These are phyloP conservation scores for Crypturellus tataupa DNA, from an alignment of 2,797 vertebrate genomes.

Conservation along the genomic window DNA sequence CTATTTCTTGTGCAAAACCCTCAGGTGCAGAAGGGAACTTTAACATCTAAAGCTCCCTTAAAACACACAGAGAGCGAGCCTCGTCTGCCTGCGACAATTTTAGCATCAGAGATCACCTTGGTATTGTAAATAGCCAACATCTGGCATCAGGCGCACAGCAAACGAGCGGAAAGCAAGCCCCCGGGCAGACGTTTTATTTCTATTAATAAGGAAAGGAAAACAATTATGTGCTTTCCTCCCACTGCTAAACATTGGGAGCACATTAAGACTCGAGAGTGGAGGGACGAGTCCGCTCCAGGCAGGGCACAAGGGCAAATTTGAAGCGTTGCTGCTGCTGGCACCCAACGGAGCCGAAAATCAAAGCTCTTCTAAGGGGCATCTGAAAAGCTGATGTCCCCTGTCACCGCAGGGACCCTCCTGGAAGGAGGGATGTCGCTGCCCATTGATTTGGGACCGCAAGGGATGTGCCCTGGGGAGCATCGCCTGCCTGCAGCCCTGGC, in stretches of 20 bases:
- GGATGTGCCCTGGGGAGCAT: neutral
- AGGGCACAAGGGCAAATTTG: neutral
- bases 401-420: neutral
- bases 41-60: neutral
- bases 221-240: slow-evolving; percentile 38
- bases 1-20: neutral
- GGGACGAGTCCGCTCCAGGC: neutral
- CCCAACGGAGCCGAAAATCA: neutral
- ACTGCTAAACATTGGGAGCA: neutral
- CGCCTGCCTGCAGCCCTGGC: neutral
- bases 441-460: neutral
- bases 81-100: neutral
- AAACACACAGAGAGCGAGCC: neutral
- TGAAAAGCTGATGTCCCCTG: neutral
- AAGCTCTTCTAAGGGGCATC: neutral
- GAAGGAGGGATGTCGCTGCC: neutral
- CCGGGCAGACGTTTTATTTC: slow-evolving; percentile 34
- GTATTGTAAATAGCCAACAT: slow-evolving; percentile 57
- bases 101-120: slow-evolving; percentile 55
- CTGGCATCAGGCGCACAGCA: slow-evolving; percentile 27
- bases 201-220: slow-evolving; percentile 63
- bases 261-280: neutral
- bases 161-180: slow-evolving; percentile 50
- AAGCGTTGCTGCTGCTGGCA: accelerated
- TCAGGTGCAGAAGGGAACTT: neutral